Evolutionary conservation across 2,888 invertebrate species (phyloP), one percentile per base, ranked within the genome.

Genomic region (Rhingia rostrata): DNA sequence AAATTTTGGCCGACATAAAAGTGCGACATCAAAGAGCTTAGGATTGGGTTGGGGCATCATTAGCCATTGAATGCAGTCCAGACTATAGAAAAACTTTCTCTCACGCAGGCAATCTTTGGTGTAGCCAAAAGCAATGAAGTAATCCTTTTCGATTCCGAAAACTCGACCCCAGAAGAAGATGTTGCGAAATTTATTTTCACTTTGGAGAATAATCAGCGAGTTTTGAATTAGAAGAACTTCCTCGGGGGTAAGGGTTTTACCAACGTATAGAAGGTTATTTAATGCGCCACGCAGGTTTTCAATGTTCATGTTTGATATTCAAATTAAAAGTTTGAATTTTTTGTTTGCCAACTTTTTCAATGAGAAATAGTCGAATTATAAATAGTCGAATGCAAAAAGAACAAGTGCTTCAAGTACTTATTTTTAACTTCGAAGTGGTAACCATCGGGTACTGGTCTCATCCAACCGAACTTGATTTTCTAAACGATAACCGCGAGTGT

Each of bases 141-240:
- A 98, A 91, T 97, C 97, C 14, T 93, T 93, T 86, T 94, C 94
- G 0, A 94, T 92, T 1, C 96, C 97, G 86, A 94, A 93, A 64
- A 98, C 94, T 89, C 95, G 94, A 0, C 97, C 98, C 97, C 97
- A 97, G 89, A 97, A 96, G 89, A 95, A 97, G 66, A 96, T 93
- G 89, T 94, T 94, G 12, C 93, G 91, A 90, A 97, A 97, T 90
- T 97, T 96, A 91, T 97, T 97, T 90, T 97, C 97, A 86, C 94
- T 94, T 91, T 97, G 95, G 45, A 97, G 92, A 72, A 96, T 92
- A 0, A 95, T 93, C 4, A 98, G 91, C 0, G 97, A 96, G 89
- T 96, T 96, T 89, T 96, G 94, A 10, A 97, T 92, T 70, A 95
- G 87, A 0, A 94, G 92, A 81, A 95, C 94, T 88, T 95, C 94